Evolutionary conservation across 1,140 invertebrate species (phyloP).

Genomic region (Eurosta solidaginis): DNA sequence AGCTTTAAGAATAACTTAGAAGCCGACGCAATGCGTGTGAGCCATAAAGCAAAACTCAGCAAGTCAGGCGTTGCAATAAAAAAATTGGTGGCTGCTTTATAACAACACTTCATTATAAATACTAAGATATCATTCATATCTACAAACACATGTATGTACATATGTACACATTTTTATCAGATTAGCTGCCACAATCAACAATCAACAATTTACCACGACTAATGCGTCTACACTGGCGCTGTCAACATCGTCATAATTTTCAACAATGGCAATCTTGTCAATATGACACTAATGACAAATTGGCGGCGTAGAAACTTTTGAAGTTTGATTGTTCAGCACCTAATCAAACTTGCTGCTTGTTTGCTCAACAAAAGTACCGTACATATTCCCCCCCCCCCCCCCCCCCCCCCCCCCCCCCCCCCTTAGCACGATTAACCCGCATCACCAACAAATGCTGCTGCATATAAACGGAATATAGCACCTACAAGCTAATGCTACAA

Average conservation of each 20-base stretch:
- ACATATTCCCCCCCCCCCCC: background rate
- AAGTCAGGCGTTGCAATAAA: background rate
- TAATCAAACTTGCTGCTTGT: slow-evolving; percentile 32
- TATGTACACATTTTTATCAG: slow-evolving; percentile 14
- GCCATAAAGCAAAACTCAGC: background rate
- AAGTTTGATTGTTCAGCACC: slow-evolving; percentile 31
- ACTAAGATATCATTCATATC: background rate
- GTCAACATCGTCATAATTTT: background rate
- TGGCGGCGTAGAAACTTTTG: slow-evolving; percentile 17
- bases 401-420: background rate
- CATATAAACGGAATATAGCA: background rate
- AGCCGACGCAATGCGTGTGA: background rate
- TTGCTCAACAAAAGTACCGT: background rate
- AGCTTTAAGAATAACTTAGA: background rate
- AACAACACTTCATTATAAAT: background rate
- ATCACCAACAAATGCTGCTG: background rate
- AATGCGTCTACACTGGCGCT: background rate
- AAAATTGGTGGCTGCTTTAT: background rate
- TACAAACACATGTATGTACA: too few species aligned
- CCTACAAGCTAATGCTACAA: too few species aligned
- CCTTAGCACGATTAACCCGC: background rate
- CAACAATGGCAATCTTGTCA: slow-evolving; percentile 26
- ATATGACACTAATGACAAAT: slow-evolving; percentile 32
- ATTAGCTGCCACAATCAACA: slow-evolving; percentile 7
- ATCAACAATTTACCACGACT: background rate